Base-by-base conservation (phyloP, 2,797 vertebrate genomes). In the Psittacula echo region DNA sequence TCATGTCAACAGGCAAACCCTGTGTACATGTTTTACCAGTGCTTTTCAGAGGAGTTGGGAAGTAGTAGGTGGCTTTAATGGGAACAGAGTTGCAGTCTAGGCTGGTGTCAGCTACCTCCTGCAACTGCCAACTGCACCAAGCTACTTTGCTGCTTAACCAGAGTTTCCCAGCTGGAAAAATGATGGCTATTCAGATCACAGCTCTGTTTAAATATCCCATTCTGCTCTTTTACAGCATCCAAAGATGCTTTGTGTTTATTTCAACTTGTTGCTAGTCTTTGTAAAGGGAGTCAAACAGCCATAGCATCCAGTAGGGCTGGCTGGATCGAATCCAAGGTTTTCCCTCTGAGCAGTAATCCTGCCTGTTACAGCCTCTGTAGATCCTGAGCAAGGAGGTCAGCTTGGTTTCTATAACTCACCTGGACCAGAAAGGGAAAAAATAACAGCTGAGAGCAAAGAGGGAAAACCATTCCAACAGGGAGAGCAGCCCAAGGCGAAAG, bases 271-370 rank as follows among this genome's bases (percentile, higher is more conserved):
- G 23, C 14, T 75, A 2, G 4, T 90, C 19, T n/a, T 53, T 16
- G 10, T 77, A 74, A 27, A 2, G 7, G 41, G 51, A 80, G 44
- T 56, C 51, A 12, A 51, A 22, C 37, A 87, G 41, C 14, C 39
- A 24, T 70, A 9, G 1, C 1, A 4, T 29, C 22, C 20, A 60
- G 50, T 8, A 24, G 34, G 7, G 21, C 23, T 34, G 3, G 3
- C 37, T 94, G 87, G 65, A 67, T 72, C 64, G 23, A 76, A 74
- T 79, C 64, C 76, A 54, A 79, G 61, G 72, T 14, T 89, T 95
- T 89, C 41, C 56, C 54, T 93, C 62, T 9, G 10, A 79, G 80
- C 89, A 62, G 42, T 80, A 72, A 84, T 81, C 41, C 32, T 30
- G 9, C 27, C 80, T 64, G 53, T 50, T 50, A 8, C 32, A 26